Conservation (phyloP, 2,888 invertebrate genomes). For the Macaria liturata region DNA sequence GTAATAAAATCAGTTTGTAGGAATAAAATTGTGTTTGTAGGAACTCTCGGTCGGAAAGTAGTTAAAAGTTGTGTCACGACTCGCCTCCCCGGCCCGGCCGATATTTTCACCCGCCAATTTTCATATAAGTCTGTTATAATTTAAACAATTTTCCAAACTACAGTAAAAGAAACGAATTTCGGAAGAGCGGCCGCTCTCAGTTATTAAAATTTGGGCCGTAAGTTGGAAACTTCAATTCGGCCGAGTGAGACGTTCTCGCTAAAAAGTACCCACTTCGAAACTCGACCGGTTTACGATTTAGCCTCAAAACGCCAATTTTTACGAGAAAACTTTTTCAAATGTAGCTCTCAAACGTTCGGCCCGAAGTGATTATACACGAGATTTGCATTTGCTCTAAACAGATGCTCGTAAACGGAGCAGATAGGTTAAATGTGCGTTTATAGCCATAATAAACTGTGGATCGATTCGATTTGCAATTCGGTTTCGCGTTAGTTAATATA, state of each 20-base stretch:
- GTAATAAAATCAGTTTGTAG: slow-evolving; percentile 6
- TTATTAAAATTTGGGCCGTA: slow-evolving; percentile 65
- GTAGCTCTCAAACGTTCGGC: slow-evolving; percentile 49
- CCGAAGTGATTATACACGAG: slow-evolving; percentile 58
- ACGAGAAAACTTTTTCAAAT: slow-evolving; percentile 67
- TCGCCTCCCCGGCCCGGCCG: slow-evolving; percentile 23
- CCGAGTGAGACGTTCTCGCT: slow-evolving; percentile 52
- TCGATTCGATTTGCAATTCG: slow-evolving; percentile 35
- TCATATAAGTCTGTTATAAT: slow-evolving; percentile 45
- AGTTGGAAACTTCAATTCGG: slow-evolving; percentile 58
- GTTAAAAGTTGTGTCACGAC: slow-evolving; percentile 34
- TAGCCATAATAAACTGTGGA: slow-evolving; percentile 43
- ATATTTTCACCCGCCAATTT: slow-evolving; percentile 40
- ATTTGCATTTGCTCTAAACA: slow-evolving; percentile 60
- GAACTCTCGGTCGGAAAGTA: slow-evolving; percentile 27
- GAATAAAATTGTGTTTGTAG: slow-evolving; percentile 27
- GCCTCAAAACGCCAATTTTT: slow-evolving; percentile 62
- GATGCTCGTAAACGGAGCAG: slow-evolving; percentile 46
- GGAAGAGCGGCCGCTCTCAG: slow-evolving; percentile 46
- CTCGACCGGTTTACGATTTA: slow-evolving; percentile 60
- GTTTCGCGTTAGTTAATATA: slow-evolving; percentile 7
- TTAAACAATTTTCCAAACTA: slow-evolving; percentile 47
- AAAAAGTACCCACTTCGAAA: slow-evolving; percentile 55
- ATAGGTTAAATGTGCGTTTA: slow-evolving; percentile 44
- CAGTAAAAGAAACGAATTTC: slow-evolving; percentile 51